phyloP scores from a whole-genome alignment of 2,888 invertebrate genomes.

The Erebia epiphron region DNA sequence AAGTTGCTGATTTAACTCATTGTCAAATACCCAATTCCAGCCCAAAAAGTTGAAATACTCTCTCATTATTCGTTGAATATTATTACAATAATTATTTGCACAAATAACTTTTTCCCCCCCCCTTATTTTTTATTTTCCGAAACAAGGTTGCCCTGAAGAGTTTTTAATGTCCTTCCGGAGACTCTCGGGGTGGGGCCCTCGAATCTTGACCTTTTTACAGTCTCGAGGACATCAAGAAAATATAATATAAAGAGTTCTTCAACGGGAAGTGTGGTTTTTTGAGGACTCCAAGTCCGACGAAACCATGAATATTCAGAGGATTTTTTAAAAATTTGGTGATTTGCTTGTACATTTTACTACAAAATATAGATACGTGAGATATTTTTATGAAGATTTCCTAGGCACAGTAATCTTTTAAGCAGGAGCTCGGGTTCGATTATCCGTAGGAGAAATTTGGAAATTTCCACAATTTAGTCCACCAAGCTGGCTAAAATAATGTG shows the following conservation, averaged over 20 bases:
- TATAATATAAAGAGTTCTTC: conserved; percentile 68
- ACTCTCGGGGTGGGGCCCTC: conserved; percentile 35
- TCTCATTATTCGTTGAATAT: conserved; percentile 5
- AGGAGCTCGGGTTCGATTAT: too few species aligned
- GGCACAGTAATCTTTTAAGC: too few species aligned
- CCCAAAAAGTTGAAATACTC: neutral
- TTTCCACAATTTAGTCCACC: too few species aligned
- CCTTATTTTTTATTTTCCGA: conserved; percentile 20
- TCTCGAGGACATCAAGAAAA: conserved; percentile 60
- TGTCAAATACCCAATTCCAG: neutral
- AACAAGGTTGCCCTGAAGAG: conserved; percentile 37
- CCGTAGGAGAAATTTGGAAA: too few species aligned
- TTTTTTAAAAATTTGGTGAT: neutral
- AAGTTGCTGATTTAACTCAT: too few species aligned
- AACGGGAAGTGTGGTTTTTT: conserved; percentile 50
- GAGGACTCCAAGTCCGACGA: conserved; percentile 30
- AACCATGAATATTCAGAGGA: conserved; percentile 1
- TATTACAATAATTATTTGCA: neutral
- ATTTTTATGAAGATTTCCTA: too few species aligned
- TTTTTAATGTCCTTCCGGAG: conserved; percentile 39
- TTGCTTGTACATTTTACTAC: too few species aligned
- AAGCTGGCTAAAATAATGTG: too few species aligned
- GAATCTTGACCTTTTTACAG: conserved; percentile 58
- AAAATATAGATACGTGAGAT: too few species aligned
- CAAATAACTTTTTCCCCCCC: neutral